Percentiles rank a stretch among this genome's conserved stretches.
phyloP scores from a whole-genome alignment of 1,140 invertebrate species.

The Lerema accius region DNA sequence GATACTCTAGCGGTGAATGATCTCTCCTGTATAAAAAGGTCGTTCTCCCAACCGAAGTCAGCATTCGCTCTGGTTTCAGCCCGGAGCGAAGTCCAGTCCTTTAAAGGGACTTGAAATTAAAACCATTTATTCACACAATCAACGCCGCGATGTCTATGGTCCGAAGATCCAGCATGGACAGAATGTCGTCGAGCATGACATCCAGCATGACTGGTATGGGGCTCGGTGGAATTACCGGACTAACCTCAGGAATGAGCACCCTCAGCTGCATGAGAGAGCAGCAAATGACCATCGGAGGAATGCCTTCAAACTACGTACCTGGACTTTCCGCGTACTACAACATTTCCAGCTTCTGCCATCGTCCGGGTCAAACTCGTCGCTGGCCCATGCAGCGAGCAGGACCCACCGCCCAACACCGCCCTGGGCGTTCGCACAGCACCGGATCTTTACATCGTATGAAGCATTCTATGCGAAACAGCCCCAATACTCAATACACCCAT shows the following conservation, averaged over 20 bases:
- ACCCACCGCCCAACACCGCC: constrained; percentile 74
- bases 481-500: constrained; percentile 77
- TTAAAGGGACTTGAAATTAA: constrained; percentile 35
- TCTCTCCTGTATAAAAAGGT: constrained; percentile 65
- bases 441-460: constrained; percentile 73
- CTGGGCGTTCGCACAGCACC: constrained; percentile 75
- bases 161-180: constrained; percentile 74
- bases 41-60: constrained; percentile 33
- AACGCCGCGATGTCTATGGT: constrained; percentile 58
- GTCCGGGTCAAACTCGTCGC: constrained; percentile 77
- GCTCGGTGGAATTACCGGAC: constrained; percentile 74
- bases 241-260: constrained; percentile 71
- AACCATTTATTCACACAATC: constrained; percentile 34
- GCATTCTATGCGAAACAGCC: constrained; percentile 75
- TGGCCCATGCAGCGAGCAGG: constrained; percentile 77
- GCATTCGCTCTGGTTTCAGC: constrained; percentile 71
- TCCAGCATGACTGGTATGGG: constrained; percentile 81
- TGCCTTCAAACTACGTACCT: constrained; percentile 79
- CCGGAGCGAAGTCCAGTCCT: constrained; percentile 63
- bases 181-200: constrained; percentile 81
- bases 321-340: constrained; percentile 78
- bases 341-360: constrained; percentile 79
- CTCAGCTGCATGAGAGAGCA: constrained; percentile 77
- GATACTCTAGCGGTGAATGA: constrained; percentile 65
- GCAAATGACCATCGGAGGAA: constrained; percentile 77